Evolutionary conservation across 2,113 vertebrate genomes (phyloP).

Genomic region (Hoplias malabaricus): DNA sequence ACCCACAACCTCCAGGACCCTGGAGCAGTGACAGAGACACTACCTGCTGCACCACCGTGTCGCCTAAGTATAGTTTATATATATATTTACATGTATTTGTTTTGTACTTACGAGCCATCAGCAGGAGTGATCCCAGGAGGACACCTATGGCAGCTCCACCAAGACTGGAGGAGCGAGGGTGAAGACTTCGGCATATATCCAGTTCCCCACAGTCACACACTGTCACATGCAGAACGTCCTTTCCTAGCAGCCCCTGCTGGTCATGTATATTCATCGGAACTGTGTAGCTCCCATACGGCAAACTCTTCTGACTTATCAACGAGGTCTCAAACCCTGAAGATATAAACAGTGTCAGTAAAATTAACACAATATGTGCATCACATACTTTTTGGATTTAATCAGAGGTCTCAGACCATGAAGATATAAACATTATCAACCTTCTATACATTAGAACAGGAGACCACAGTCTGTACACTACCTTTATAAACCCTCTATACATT

Average conservation of each 20-base stretch:
- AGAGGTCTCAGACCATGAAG: too few species aligned
- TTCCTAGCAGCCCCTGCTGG: constrained; percentile 61
- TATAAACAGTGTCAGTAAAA: background rate
- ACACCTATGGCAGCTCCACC: constrained; percentile 56
- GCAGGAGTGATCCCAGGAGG: constrained; percentile 60
- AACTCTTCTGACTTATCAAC: constrained; percentile 62
- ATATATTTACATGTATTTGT: too few species aligned
- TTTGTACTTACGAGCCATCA: constrained; percentile 72
- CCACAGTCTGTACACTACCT: too few species aligned
- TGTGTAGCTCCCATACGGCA: constrained; percentile 68
- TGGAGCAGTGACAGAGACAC: too few species aligned
- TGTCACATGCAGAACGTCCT: constrained; percentile 54
- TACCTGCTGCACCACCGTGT: too few species aligned
- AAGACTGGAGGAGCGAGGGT: background rate
- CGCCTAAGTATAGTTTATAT: too few species aligned
- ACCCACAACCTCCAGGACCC: too few species aligned
- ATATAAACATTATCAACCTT: too few species aligned
- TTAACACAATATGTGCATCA: too few species aligned
- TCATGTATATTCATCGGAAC: constrained; percentile 74
- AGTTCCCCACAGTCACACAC: constrained; percentile 70
- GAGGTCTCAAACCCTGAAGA: constrained; percentile 58
- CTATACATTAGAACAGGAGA: too few species aligned
- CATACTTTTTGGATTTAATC: too few species aligned
- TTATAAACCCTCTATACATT: too few species aligned
- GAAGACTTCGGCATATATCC: constrained; percentile 38